Evolutionary conservation across 2,797 vertebrate genomes (phyloP), one percentile per base, ranked within the genome.

Genomic region (Graptemys geographica): DNA sequence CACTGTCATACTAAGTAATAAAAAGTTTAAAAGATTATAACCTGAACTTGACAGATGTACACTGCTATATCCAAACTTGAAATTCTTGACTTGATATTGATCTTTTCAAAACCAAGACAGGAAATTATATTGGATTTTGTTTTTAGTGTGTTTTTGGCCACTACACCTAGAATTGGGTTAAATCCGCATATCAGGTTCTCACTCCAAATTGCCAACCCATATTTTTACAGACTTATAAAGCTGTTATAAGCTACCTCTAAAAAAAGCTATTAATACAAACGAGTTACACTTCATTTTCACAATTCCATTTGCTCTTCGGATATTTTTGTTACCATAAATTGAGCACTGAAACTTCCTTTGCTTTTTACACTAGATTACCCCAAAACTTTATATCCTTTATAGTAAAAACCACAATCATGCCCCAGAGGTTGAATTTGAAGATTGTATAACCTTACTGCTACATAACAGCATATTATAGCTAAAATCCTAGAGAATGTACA

Each of bases 21-120:
- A 97, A 97, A 98, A 97, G 96, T 98, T 98, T 95, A 97, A 97
- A 97, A 97, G 94, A 96, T 97, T 97, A 89, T 96, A 97, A 97
- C 89, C 86, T 87, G 90, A 97, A 96, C 87, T 95, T 69, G 37
- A 88, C 90, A 31, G 65, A 56, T 94, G 95, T 81, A 86, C 96
- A 83, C 88, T 96, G 94, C 83, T 91, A 92, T 93, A 92, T 86
- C 89, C 88, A 93, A 87, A 44, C 31, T 79, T 90, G 89, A 97
- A 98, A 97, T 92, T 53, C 84, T 82, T 86, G 57, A 87, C 41
- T 87, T 65, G 27, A 13, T 90, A 85, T 82, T 94, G 93, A 4
- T 55, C 82, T 91, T 96, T 97, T 96, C 76, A 90, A 89, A 84
- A 83, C 51, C n/a, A 90, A 95, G 85, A 31, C 88, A 69, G 72